Evolutionary conservation across 2,797 vertebrate species (phyloP), one percentile per base, ranked within the genome.

Genomic region (Carduelis carduelis): DNA sequence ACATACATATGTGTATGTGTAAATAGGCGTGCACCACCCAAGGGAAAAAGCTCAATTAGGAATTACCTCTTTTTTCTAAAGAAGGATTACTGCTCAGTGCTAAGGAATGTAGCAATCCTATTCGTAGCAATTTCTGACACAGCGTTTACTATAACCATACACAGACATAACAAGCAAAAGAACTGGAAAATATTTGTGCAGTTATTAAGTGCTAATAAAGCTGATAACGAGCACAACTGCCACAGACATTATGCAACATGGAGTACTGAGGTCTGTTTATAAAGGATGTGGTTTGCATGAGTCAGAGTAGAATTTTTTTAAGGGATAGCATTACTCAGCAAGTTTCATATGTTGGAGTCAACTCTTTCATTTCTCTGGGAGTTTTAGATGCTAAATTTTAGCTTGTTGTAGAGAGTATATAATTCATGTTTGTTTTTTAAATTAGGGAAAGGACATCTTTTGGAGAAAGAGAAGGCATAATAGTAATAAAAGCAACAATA

Each of bases 91-190:
- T 77, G 43, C 70, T 95, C 77, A 94, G 28, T 63, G 83, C 69
- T 66, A 52, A 89, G 70, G 93, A 95, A 95, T 94, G 83, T 74
- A 49, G 15, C 6, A 30, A 20, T 82, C 61, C 56, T 87, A 90
- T 80, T 95, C 43, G 34, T 65, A 87, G 66, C 53, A 53, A 55
- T 74, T 90, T 89, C 70, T 95, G 93, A 96, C 85, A 71, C 80
- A 94, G 83, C 35, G 1, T 91, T 91, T 95, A 82, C 37, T 50
- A 39, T 63, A 90, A 57, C 66, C 56, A 52, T 93, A 79, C 55
- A 79, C 66, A 96, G 96, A 96, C 96, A 95, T 49, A 87, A 96
- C 76, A 95, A 91, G 41, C 16, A 34, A 87, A 90, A 91, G 57
- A 64, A 43, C 27, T 64, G 77, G 96, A 90, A 97, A 96, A 93